Percentiles rank a stretch among this genome's conserved stretches.
Conservation (phyloP, 2,888 invertebrate genomes). For the Apodemia duryi region DNA sequence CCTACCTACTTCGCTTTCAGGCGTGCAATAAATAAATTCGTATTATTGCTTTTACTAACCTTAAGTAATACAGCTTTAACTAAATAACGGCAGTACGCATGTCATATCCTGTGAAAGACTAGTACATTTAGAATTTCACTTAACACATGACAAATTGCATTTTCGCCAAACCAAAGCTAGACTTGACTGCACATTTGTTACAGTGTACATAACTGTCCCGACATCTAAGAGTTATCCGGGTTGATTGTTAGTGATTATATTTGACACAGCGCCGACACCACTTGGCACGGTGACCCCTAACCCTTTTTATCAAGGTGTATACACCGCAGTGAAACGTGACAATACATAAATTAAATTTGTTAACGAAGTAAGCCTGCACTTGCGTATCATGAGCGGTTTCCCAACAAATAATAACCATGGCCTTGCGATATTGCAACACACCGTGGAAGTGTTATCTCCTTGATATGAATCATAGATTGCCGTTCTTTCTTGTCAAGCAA, state of each 20-base stretch:
- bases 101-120: not conserved
- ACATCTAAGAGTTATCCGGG: conserved; percentile 3
- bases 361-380: conserved; percentile 13
- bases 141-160: not conserved
- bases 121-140: not conserved
- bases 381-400: not conserved
- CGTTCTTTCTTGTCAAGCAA: too few relatives aligned
- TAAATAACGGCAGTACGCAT: not conserved
- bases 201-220: conserved; percentile 6
- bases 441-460: too few relatives aligned
- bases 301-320: conserved; percentile 16
- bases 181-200: conserved; percentile 6
- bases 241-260: conserved; percentile 12
- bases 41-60: not conserved
- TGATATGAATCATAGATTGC: too few relatives aligned
- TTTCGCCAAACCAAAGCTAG: conserved; percentile 2
- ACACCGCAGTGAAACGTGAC: conserved; percentile 20
- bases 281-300: conserved; percentile 19
- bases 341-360: conserved; percentile 20
- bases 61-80: not conserved
- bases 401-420: not conserved
- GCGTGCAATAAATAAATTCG: too few relatives aligned
- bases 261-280: conserved; percentile 19
- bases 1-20: too few relatives aligned
- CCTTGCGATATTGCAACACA: not conserved